Percentiles rank a stretch among this genome's conserved stretches.
Evolutionary conservation across 2,888 invertebrate species (phyloP).

Genomic region (Hypomecis punctinalis): DNA sequence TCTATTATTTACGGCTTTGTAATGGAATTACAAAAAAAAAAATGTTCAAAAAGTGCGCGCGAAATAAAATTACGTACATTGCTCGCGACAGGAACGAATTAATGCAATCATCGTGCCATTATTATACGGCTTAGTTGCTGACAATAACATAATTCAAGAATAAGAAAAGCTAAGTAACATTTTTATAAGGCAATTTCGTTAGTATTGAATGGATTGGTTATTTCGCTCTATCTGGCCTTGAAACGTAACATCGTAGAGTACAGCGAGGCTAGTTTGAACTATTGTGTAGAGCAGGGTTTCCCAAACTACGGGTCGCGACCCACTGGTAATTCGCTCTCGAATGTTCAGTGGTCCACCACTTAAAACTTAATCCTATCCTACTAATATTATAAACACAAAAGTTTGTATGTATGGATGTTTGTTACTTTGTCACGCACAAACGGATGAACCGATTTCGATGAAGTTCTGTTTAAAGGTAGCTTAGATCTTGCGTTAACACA

Average conservation of each 20-base stretch:
- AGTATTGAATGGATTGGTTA: slow-evolving; percentile 39
- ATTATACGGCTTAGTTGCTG: too few species aligned
- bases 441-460: too few species aligned
- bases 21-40: slow-evolving; percentile 13
- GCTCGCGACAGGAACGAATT: slow-evolving; percentile 12
- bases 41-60: neutral
- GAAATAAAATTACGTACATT: slow-evolving; percentile 2
- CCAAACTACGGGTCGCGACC: too few species aligned
- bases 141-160: too few species aligned
- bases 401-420: too few species aligned
- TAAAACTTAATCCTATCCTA: too few species aligned
- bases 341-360: too few species aligned
- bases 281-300: slow-evolving; percentile 37
- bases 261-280: slow-evolving; percentile 55
- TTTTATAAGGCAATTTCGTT: slow-evolving; percentile 15
- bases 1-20: slow-evolving; percentile 19
- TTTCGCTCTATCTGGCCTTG: slow-evolving; percentile 59
- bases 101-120: neutral
- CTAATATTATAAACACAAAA: too few species aligned
- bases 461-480: too few species aligned
- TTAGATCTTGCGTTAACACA: too few species aligned
- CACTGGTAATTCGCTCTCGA: too few species aligned
- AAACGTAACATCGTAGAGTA: slow-evolving; percentile 55
- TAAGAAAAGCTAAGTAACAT: neutral
- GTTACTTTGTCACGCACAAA: too few species aligned